Base-by-base conservation (phyloP, 2,113 vertebrate genomes). In the Struthio camelus region DNA sequence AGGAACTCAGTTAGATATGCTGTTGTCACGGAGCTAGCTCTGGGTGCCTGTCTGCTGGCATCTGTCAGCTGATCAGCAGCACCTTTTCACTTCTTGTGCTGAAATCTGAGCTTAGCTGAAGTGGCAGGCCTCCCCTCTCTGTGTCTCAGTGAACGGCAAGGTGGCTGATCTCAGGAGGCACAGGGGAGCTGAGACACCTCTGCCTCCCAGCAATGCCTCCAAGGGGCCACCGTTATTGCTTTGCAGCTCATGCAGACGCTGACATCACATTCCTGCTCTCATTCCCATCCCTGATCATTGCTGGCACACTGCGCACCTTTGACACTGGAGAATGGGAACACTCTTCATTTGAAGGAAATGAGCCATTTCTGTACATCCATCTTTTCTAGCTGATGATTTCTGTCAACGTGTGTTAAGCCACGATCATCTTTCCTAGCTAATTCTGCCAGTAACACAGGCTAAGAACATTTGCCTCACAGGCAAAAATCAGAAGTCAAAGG, bases 111-210 rank as follows among this genome's bases (percentile, higher is more conserved):
- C 38, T 77, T 44, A 77, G 64, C 18, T 44, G 30, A 56, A 89
- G 32, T 18, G 9, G 42, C 32, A 89, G 51, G 28, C 8, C 5
- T 87, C 67, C 38, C 51, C 24, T 48, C 25, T 80, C n/a, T 32
- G 65, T 32, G 13, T 48, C n/a, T 24, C 51, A 48, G 9, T 51
- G 34, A 53, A 20, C 46, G 18, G 10, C 19, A 44, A 80, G 17
- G 4, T 66, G 34, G 28, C 1, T 4, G 40, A 86, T 50, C 36
- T 42, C 1, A 3, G 24, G 28, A 77, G 14, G 59, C 15, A 32
- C 0, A 0, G 11, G 6, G 9, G 23, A 87, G 36, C 44, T 54
- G 27, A 59, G 66, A 54, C 53, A 44, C 15, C 3, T 1, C 58
- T 73, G 13, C 11, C 44, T 88, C 27, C 10, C 14, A 83, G 46